phyloP scores from a whole-genome alignment of 2,113 vertebrate species.

The Eleginops maclovinus region DNA sequence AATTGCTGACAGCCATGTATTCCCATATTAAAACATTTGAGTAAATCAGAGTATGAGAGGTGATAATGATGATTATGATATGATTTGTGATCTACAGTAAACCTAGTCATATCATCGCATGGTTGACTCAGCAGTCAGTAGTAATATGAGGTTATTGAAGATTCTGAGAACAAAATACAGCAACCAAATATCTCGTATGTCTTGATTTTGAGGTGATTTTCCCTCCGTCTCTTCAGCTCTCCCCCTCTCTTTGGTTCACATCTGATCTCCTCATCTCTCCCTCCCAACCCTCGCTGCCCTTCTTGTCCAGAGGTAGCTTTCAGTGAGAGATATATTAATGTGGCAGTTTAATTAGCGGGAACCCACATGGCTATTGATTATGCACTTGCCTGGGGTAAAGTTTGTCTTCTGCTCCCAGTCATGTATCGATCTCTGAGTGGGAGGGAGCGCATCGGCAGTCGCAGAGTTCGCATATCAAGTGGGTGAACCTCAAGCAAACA shows the following conservation, averaged over 20 bases:
- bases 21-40: too few relatives aligned
- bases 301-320: conserved; percentile 62
- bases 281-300: conserved; percentile 18
- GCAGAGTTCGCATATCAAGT: conserved; percentile 73
- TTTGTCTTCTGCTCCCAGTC: conserved; percentile 82
- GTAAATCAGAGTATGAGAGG: too few relatives aligned
- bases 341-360: conserved; percentile 82
- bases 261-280: conserved; percentile 27
- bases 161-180: too few relatives aligned
- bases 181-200: too few relatives aligned
- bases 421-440: conserved; percentile 77
- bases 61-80: too few relatives aligned
- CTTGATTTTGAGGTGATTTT: too few relatives aligned
- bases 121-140: too few relatives aligned
- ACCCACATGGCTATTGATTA: conserved; percentile 80
- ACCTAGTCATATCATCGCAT: too few relatives aligned
- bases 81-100: too few relatives aligned
- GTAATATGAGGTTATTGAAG: too few relatives aligned
- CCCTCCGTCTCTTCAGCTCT: conserved; percentile 15
- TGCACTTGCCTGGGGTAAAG: conserved; percentile 79
- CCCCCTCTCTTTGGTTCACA: conserved; percentile 17
- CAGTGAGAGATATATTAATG: conserved; percentile 77
- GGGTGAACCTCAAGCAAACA: conserved; percentile 36
- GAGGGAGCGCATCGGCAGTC: conserved; percentile 65
- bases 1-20: too few relatives aligned